These are phyloP conservation scores for Liposcelis brunnea DNA, from an alignment of 2,888 invertebrate species.

Conservation along the genomic window DNA sequence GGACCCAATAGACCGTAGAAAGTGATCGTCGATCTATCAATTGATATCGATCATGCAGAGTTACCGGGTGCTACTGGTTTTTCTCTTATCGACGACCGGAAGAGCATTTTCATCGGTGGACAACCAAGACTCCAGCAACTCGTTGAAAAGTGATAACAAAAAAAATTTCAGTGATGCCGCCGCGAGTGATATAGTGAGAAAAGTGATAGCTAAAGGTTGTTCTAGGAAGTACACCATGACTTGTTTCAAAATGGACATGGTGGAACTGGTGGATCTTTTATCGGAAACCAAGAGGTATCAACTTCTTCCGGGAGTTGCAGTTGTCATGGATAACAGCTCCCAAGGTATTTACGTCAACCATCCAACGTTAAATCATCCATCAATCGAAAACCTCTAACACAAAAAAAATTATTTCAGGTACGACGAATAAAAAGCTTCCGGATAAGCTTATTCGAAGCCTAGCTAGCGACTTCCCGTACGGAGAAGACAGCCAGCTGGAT, in stretches of 20 bases:
- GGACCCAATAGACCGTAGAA: no score
- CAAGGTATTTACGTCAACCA: no score
- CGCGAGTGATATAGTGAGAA: slow-evolving; percentile 27
- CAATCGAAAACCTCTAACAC: background rate
- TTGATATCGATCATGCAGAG: no score
- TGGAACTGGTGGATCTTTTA: slow-evolving; percentile 56
- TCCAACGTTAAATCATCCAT: slow-evolving; percentile 37
- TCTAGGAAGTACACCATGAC: slow-evolving; percentile 44
- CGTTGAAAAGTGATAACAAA: no score
- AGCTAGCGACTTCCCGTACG: slow-evolving; percentile 55
- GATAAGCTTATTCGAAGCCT: slow-evolving; percentile 31
- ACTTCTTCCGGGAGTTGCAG: slow-evolving; percentile 54
- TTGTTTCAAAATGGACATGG: slow-evolving; percentile 60
- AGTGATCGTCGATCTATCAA: no score
- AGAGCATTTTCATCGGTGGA: no score
- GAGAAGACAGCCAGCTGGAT: slow-evolving; percentile 57
- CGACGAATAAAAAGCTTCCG: slow-evolving; percentile 8
- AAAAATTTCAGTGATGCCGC: slow-evolving; percentile 15
- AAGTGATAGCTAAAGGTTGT: slow-evolving; percentile 31
- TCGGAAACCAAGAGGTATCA: slow-evolving; percentile 46
- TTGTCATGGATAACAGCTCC: slow-evolving; percentile 43
- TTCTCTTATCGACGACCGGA: no score
- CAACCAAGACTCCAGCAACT: no score
- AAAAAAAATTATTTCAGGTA: slow-evolving; percentile 6
- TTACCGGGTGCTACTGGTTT: no score